Evolutionary conservation across 2,797 vertebrate species (phyloP).

Genomic region (Tamandua tetradactyla): DNA sequence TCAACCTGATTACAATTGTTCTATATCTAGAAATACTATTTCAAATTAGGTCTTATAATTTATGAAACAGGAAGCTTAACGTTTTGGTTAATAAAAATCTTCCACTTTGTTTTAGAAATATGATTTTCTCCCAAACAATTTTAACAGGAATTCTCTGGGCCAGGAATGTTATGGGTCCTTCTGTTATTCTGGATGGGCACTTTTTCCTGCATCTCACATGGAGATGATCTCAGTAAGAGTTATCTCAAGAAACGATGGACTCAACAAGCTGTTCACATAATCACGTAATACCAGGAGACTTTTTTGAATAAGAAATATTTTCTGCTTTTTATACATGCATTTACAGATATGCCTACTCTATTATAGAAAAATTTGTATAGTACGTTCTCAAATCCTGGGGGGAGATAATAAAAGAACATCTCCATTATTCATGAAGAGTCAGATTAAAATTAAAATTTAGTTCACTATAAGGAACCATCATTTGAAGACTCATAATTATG

Average conservation of each 20-base stretch:
- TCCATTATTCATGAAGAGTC: not conserved
- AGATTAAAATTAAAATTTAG: conserved; percentile 43
- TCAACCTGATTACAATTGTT: not conserved
- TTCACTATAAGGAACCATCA: not conserved
- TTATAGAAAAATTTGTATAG: not conserved
- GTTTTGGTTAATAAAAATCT: not conserved
- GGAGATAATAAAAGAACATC: not conserved
- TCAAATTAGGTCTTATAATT: not conserved
- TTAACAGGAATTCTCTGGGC: not conserved
- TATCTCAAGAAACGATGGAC: not conserved
- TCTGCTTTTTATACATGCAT: not conserved
- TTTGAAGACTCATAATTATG: not conserved
- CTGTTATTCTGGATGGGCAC: not conserved
- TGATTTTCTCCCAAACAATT: not conserved
- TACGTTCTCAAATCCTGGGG: not conserved
- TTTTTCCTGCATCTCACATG: not conserved
- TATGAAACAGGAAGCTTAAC: conserved; percentile 7
- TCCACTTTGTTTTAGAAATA: not conserved
- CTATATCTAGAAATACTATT: conserved; percentile 14
- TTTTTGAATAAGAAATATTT: not conserved
- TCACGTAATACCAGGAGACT: not conserved
- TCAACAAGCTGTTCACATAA: not conserved
- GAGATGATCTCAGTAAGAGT: not conserved
- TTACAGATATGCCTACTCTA: not conserved
- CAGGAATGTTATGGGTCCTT: not conserved